These are phyloP conservation scores for Linyphia triangularis DNA, from an alignment of 2,888 invertebrate species.

Conservation along the genomic window DNA sequence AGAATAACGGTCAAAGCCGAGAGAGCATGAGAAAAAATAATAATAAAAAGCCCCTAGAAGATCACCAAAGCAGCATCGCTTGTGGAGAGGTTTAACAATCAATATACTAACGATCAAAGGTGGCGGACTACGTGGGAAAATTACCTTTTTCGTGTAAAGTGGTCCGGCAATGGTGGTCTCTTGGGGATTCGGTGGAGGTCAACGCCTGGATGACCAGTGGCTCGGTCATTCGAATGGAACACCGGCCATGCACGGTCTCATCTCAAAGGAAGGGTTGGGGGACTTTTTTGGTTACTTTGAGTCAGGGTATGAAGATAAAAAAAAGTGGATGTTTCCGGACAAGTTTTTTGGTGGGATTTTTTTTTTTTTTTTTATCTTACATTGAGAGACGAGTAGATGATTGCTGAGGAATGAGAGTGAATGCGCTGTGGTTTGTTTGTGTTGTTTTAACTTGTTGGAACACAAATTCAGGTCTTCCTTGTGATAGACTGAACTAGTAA, in stretches of 20 bases:
- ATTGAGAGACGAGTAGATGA: background rate
- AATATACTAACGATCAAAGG: constrained; percentile 51
- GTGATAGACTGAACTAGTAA: too few species aligned
- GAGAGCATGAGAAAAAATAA: too few species aligned
- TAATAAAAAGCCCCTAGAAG: too few species aligned
- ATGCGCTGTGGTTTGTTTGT: background rate
- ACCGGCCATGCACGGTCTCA: constrained; percentile 61
- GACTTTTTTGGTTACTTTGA: background rate
- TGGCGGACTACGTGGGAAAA: constrained; percentile 64
- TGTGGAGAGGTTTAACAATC: too few species aligned
- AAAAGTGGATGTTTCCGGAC: background rate
- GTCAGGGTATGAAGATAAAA: background rate
- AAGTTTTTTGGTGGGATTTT: background rate
- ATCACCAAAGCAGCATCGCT: too few species aligned
- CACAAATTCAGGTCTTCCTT: too few species aligned
- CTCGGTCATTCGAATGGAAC: constrained; percentile 66
- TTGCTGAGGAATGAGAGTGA: background rate
- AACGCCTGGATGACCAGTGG: constrained; percentile 70
- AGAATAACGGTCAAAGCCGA: constrained; percentile 28
- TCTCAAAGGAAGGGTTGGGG: too few species aligned
- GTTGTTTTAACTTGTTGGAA: background rate
- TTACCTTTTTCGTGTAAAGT: constrained; percentile 56
- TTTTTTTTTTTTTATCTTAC: background rate
- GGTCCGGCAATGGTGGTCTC: constrained; percentile 13
- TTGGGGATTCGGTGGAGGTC: constrained; percentile 59